A percentile compares a stretch with the other conserved stretches of the same genome.
phyloP scores from a whole-genome alignment of 2,113 vertebrate species.

The Panthera tigris region DNA sequence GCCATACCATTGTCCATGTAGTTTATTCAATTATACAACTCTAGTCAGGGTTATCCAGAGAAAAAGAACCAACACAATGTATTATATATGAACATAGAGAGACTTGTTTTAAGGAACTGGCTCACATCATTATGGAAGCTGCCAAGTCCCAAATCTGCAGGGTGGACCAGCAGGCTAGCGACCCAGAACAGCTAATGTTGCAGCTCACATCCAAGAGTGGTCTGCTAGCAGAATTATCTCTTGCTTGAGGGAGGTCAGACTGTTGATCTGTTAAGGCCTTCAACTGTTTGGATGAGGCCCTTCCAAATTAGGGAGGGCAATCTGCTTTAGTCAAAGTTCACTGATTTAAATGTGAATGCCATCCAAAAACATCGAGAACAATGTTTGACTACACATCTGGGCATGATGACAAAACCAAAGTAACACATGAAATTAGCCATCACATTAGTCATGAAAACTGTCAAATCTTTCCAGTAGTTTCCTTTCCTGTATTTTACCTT shows the following conservation, averaged over 20 bases:
- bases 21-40: not conserved
- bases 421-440: not conserved
- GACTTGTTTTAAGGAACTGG: not conserved
- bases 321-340: not conserved
- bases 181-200: too few species aligned
- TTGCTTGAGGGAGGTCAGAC: not conserved
- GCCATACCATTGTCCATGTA: too few species aligned
- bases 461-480: not conserved
- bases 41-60: not conserved
- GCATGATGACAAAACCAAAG: not conserved
- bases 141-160: not conserved
- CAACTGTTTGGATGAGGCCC: not conserved
- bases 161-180: rapidly evolving
- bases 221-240: not conserved
- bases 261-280: not conserved
- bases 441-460: not conserved
- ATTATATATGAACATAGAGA: not conserved
- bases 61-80: not conserved
- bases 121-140: not conserved
- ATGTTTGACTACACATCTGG: not conserved
- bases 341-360: not conserved
- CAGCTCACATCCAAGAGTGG: too few species aligned
- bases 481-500: not conserved
- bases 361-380: not conserved
- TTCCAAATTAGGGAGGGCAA: not conserved